Evolutionary conservation across 2,113 vertebrate species (phyloP).

Genomic region (Trematomus loennbergii): DNA sequence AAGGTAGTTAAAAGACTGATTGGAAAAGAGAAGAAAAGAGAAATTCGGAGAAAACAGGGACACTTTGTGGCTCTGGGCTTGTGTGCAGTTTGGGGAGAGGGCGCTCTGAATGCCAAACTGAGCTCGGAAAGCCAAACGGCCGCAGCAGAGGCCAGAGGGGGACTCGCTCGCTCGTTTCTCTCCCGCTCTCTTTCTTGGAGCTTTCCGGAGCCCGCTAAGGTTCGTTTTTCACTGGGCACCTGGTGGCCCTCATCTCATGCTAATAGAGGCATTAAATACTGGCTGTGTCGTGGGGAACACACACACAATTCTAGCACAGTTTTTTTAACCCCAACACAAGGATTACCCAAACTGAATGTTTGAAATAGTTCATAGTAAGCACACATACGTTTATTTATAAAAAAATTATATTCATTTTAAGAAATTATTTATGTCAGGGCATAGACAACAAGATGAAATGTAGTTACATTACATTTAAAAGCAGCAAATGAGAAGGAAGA

Average conservation of each 20-base stretch:
- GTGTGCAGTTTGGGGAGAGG: constrained; percentile 52
- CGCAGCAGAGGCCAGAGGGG: constrained; percentile 50
- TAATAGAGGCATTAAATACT: constrained; percentile 67
- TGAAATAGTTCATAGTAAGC: no score
- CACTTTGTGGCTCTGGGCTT: constrained; percentile 30
- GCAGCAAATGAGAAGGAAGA: no score
- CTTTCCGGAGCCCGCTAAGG: constrained; percentile 74
- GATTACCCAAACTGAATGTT: no score
- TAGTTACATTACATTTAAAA: no score
- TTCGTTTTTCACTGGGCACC: constrained; percentile 75
- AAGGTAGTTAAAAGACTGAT: neutral
- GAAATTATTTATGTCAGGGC: no score
- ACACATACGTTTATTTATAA: no score
- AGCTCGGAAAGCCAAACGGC: constrained; percentile 55
- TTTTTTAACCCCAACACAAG: no score
- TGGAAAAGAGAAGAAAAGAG: neutral
- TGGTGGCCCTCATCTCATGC: constrained; percentile 77
- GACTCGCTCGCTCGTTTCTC: constrained; percentile 59
- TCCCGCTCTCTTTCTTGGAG: constrained; percentile 56
- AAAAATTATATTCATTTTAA: no score
- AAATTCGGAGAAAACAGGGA: constrained; percentile 12
- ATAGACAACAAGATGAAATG: no score
- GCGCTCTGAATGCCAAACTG: constrained; percentile 77
- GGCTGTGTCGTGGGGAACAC: constrained; percentile 14
- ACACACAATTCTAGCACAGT: neutral